phyloP scores from a whole-genome alignment of 2,888 invertebrate genomes.

The Siphlonurus alternatus region DNA sequence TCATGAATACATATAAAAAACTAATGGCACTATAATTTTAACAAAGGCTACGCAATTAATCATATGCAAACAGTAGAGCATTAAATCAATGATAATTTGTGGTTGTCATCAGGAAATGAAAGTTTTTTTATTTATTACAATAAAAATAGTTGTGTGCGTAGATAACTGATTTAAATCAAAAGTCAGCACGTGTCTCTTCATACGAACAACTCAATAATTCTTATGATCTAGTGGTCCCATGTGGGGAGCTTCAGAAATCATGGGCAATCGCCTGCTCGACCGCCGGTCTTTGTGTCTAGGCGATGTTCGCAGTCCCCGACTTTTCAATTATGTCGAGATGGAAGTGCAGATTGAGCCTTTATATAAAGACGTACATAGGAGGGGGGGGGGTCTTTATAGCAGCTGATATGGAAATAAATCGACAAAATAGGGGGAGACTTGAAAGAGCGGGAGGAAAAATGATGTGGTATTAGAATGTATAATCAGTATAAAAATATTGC shows the following conservation, averaged over 20 bases:
- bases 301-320: neutral
- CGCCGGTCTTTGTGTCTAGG: neutral
- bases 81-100: neutral
- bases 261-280: neutral
- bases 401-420: neutral
- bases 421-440: neutral
- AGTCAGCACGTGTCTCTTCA: neutral
- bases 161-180: neutral
- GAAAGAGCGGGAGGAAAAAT: too few species aligned
- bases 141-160: neutral
- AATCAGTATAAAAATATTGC: too few species aligned
- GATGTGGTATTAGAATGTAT: too few species aligned
- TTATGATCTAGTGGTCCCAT: neutral
- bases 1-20: too few species aligned
- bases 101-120: neutral
- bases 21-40: too few species aligned
- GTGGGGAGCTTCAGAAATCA: neutral
- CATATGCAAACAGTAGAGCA: too few species aligned
- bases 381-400: neutral
- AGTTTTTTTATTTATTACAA: neutral
- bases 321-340: neutral
- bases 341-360: neutral
- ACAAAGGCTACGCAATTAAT: too few species aligned
- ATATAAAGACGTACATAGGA: neutral
- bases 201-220: too few species aligned